Base-by-base conservation (phyloP, 2,113 vertebrate genomes). In the Spermophilus dauricus region DNA sequence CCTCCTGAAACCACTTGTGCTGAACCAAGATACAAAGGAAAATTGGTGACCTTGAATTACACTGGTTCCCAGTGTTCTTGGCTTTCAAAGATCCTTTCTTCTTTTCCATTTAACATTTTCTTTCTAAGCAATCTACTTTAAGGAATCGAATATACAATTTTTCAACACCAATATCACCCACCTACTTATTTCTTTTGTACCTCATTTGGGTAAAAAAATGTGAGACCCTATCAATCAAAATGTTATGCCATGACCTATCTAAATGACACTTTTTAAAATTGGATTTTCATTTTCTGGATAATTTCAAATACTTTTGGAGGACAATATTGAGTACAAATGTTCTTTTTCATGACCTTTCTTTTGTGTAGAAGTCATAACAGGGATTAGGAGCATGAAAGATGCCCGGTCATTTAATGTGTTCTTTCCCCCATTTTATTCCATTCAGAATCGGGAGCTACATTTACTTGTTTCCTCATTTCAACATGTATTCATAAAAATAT, bases 1-100 rank as follows among this genome's bases (percentile, higher is more conserved):
- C 58, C 67, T 61, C 12, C 2, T 70, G 94, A 94, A 96, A 91
- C 42, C 75, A 87, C 93, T 96, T 86, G 65, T 83, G 26, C 56
- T 80, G 56, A 97, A 86, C 32, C 69, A 95, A 96, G 94, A 93
- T 80, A 73, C 81, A 91, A 76, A 91, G 39, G 48, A 94, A 95
- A 97, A 83, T 89, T 32, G 69, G 11, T 96, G 92, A 95, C 58
- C 86, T 96, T 92, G 83, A 67, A 65, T 87, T 92, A 89, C 24
- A n/a, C 30, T 96, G 75, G n/a, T 88, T 94, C 94, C n/a, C 63
- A 58, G 65, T 96, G 28, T 84, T 86, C 67, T 89, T 67, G 20
- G 45, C 86, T 93, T 93, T 86, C 58, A 85, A 88, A 89, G 45
- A 48, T 17, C 10, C 69, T 97, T 93, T 48, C 28, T 92, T 89